Evolutionary conservation across 2,113 vertebrate species (phyloP).

Genomic region (Scatophagus argus): DNA sequence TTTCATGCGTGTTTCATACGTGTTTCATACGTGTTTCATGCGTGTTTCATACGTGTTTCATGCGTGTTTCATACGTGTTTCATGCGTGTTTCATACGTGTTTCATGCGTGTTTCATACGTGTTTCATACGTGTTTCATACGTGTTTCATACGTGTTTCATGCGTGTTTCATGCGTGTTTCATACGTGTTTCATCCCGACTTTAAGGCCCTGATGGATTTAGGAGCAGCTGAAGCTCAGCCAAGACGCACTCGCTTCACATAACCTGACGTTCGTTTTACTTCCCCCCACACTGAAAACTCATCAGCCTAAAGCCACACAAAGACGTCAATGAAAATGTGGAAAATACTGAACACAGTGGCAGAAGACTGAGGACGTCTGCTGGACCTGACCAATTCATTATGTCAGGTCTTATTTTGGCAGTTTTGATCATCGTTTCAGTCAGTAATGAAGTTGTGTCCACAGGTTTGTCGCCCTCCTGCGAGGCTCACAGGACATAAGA

Average conservation of each 20-base stretch:
- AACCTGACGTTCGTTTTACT: too few relatives aligned
- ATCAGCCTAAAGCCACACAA: too few relatives aligned
- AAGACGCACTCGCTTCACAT: background rate
- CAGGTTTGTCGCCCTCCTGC: too few relatives aligned
- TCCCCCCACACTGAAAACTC: too few relatives aligned
- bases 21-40: slow-evolving; percentile 29
- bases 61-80: slow-evolving; percentile 10
- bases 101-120: slow-evolving; percentile 1
- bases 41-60: slow-evolving; percentile 4
- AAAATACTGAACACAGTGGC: too few relatives aligned
- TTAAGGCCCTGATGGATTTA: background rate
- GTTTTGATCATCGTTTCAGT: too few relatives aligned
- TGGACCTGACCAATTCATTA: too few relatives aligned
- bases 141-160: slow-evolving; percentile 12
- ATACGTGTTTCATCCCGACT: background rate
- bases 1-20: slow-evolving; percentile 14
- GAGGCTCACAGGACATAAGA: background rate
- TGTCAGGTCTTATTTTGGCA: too few relatives aligned
- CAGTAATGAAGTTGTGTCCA: too few relatives aligned
- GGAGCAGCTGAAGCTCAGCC: background rate
- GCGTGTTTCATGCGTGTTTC: background rate
- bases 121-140: slow-evolving; percentile 27
- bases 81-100: too few relatives aligned
- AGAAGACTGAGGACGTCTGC: too few relatives aligned
- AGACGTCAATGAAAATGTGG: too few relatives aligned